Evolutionary conservation across 53 echinoderm and acorn worm genomes (phyloP).

Genomic region (Paelopatides confundens): DNA sequence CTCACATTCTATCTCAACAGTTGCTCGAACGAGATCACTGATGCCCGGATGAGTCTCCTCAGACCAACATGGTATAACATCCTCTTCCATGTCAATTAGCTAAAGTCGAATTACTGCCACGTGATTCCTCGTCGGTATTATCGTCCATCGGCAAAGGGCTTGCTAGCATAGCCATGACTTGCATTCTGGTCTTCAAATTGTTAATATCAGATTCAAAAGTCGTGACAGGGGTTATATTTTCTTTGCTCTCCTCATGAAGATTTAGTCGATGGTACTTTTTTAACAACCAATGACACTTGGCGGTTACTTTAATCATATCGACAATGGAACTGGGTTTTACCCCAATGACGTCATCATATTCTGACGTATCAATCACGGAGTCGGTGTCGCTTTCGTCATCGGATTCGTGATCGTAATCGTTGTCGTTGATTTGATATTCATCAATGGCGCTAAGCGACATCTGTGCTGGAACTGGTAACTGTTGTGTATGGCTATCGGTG

Average conservation of each 20-base stretch:
- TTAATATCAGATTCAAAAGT: background rate
- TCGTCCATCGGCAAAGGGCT: conserved; percentile 6
- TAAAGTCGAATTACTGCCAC: background rate
- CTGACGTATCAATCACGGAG: conserved; percentile 42
- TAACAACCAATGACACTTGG: conserved; percentile 15
- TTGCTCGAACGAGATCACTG: conserved; percentile 1
- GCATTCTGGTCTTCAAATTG: background rate
- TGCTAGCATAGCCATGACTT: conserved; percentile 5
- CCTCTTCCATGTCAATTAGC: conserved; percentile 8
- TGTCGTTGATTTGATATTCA: background rate
- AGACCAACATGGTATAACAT: conserved; percentile 20
- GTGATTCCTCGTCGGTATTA: background rate
- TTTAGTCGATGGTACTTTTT: background rate
- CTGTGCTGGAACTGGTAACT: conserved; percentile 13
- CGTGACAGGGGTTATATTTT: background rate
- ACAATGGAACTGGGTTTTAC: background rate
- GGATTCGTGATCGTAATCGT: background rate
- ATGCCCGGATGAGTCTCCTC: background rate
- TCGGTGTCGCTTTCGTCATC: conserved; percentile 33
- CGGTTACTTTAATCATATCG: conserved; percentile 15
- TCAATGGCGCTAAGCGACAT: background rate
- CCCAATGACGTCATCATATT: conserved; percentile 9
- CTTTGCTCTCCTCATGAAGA: background rate
- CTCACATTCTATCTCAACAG: conserved; percentile 32
- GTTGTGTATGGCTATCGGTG: background rate